phyloP scores from a whole-genome alignment of 1,140 invertebrate species.

The Cyclargus thomasi region DNA sequence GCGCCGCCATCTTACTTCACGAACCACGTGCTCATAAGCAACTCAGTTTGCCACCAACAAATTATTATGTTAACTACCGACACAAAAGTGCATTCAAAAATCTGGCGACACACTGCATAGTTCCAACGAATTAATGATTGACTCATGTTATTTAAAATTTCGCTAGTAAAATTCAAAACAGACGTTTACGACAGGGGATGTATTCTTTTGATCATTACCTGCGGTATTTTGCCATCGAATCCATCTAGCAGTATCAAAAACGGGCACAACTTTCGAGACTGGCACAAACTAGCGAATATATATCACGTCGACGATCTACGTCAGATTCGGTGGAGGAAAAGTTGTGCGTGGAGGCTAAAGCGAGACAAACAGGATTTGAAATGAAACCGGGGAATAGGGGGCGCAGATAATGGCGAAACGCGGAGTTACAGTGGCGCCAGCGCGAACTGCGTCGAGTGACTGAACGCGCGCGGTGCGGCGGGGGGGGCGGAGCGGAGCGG shows the following conservation, averaged over 20 bases:
- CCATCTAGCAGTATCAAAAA: constrained; percentile 40
- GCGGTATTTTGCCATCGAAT: constrained; percentile 57
- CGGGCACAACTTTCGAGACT: constrained; percentile 28
- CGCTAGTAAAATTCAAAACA: background rate
- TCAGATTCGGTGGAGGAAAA: background rate
- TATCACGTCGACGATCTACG: background rate
- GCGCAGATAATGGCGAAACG: constrained; percentile 23
- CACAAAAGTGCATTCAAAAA: constrained; percentile 16
- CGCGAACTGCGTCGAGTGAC: constrained; percentile 59
- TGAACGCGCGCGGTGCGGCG: constrained; percentile 31
- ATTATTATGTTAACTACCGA: constrained; percentile 22
- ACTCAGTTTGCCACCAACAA: constrained; percentile 21
- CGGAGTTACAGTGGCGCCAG: constrained; percentile 40
- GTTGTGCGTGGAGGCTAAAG: constrained; percentile 7
- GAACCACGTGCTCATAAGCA: constrained; percentile 63
- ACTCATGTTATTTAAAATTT: background rate
- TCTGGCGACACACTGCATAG: background rate
- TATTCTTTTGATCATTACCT: constrained; percentile 41
- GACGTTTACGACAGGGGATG: background rate
- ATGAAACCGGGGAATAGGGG: constrained; percentile 27
- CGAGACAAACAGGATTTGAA: constrained; percentile 21
- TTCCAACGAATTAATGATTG: background rate
- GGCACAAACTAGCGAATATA: background rate
- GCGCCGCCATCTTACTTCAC: constrained; percentile 67
- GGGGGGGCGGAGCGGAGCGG: background rate